Conservation (phyloP, 2,888 invertebrate species). For the Eremobia ochroleuca region DNA sequence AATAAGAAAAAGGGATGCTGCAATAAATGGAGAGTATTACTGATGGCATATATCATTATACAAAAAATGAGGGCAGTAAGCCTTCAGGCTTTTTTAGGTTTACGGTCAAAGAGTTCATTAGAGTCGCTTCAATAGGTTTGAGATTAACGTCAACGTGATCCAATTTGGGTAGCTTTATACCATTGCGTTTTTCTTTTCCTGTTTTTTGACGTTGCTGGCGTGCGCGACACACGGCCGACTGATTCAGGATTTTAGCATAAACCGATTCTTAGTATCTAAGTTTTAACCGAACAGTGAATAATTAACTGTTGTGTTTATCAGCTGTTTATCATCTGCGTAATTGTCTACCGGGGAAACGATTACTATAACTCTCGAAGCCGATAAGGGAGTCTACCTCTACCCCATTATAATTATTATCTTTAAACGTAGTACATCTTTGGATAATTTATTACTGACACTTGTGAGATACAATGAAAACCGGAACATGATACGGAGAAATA, state of each 20-base stretch:
- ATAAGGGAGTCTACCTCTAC: constrained; percentile 44
- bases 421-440: constrained; percentile 32
- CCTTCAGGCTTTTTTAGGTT: constrained; percentile 47
- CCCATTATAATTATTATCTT: constrained; percentile 52
- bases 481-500: background rate
- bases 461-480: constrained; percentile 18
- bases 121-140: constrained; percentile 42
- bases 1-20: constrained; percentile 42
- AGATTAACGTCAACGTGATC: constrained; percentile 61
- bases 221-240: constrained; percentile 11
- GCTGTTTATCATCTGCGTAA: constrained; percentile 44
- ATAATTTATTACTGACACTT: constrained; percentile 37
- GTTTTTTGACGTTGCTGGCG: constrained; percentile 23
- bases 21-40: constrained; percentile 14
- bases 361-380: constrained; percentile 49
- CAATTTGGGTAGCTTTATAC: constrained; percentile 47
- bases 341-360: constrained; percentile 48
- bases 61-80: constrained; percentile 33
- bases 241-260: constrained; percentile 40
- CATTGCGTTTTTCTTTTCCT: constrained; percentile 35
- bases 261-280: constrained; percentile 15
- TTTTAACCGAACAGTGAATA: constrained; percentile 29
- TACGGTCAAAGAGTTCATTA: constrained; percentile 59
- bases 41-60: constrained; percentile 19
- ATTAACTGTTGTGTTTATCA: constrained; percentile 49